A percentile compares a stretch with the other conserved stretches of the same genome.
Evolutionary conservation across 2,888 invertebrate species (phyloP).

Genomic region (Diabrotica balteata): DNA sequence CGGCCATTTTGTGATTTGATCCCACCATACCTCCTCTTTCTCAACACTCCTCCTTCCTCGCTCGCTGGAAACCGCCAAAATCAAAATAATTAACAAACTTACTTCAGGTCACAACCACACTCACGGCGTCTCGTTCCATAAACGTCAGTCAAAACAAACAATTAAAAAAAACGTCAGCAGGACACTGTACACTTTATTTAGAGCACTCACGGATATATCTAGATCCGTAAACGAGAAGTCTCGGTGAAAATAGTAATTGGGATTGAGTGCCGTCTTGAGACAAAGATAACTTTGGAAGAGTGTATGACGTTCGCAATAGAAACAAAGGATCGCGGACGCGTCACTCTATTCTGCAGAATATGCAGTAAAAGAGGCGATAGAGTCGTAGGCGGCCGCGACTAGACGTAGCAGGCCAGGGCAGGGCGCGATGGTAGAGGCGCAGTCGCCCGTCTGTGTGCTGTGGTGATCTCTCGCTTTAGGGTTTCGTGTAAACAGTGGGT

Average conservation of each 20-base stretch:
- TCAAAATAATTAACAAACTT: slow-evolving; percentile 20
- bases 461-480: slow-evolving; percentile 8
- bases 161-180: slow-evolving; percentile 3
- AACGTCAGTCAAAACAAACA: slow-evolving; percentile 11
- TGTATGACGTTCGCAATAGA: slow-evolving; percentile 13
- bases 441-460: slow-evolving; percentile 25
- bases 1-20: slow-evolving; percentile 28
- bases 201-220: slow-evolving; percentile 3
- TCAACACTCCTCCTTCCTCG: not conserved
- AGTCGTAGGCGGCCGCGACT: slow-evolving; percentile 17
- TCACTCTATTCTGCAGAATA: slow-evolving; percentile 36
- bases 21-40: slow-evolving; percentile 15
- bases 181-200: slow-evolving; percentile 13
- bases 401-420: slow-evolving; percentile 33
- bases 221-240: not conserved
- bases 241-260: not conserved
- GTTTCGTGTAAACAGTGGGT: not conserved
- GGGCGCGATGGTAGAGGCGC: slow-evolving; percentile 32
- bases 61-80: slow-evolving; percentile 1
- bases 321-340: slow-evolving; percentile 36
- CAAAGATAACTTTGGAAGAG: slow-evolving; percentile 4
- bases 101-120: slow-evolving; percentile 19
- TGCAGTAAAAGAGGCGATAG: slow-evolving; percentile 33
- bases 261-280: slow-evolving; percentile 1
- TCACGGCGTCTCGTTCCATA: not conserved